Conservation (phyloP, 2,797 vertebrate species). For the Champsocephalus esox region DNA sequence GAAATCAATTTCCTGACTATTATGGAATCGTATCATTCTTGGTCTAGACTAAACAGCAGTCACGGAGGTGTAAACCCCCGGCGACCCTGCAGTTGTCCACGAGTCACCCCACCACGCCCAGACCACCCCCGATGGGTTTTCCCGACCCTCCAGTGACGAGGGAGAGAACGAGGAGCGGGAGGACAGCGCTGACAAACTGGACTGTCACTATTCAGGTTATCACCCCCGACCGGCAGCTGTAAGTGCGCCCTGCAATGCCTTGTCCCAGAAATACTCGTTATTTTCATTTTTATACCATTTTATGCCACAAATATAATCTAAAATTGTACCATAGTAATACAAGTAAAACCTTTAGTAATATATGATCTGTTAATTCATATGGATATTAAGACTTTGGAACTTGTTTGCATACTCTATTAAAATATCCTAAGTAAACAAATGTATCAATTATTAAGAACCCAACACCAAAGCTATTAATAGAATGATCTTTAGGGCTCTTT, state of each 20-base stretch:
- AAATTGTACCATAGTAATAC: no score
- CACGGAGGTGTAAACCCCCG: slow-evolving; percentile 87
- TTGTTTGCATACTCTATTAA: no score
- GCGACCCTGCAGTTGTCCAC: slow-evolving; percentile 88
- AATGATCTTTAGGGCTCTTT: no score
- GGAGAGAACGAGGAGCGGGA: slow-evolving; percentile 98
- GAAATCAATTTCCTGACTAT: neutral
- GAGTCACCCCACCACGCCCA: slow-evolving; percentile 90
- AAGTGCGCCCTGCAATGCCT: slow-evolving; percentile 72
- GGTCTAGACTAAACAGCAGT: slow-evolving; percentile 90
- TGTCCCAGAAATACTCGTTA: no score
- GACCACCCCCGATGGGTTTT: slow-evolving; percentile 87
- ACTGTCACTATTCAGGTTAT: slow-evolving; percentile 99
- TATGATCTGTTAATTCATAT: no score
- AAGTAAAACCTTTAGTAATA: no score
- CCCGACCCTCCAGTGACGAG: slow-evolving; percentile 96
- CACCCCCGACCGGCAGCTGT: slow-evolving; percentile 98
- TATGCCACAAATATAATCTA: no score
- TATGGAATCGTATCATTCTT: slow-evolving; percentile 3
- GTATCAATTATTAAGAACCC: no score
- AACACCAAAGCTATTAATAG: no score
- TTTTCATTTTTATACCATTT: no score
- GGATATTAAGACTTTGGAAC: no score
- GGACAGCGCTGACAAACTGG: slow-evolving; percentile 95
- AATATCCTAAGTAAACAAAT: no score